These are phyloP conservation scores for Drosophila paranaensis DNA, from an alignment of 2,888 invertebrate genomes.

Conservation along the genomic window DNA sequence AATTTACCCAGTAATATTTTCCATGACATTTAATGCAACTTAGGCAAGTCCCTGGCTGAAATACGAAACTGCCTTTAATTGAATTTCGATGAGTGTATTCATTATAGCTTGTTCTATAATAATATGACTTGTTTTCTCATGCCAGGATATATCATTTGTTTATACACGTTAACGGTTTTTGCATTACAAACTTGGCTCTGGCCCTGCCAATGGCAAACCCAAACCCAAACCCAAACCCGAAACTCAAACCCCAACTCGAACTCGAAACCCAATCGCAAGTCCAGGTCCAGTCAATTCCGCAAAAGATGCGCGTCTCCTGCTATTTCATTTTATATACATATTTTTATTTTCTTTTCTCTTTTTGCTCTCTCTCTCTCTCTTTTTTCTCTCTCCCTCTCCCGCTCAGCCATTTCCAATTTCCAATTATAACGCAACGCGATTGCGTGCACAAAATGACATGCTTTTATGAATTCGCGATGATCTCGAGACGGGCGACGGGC, in stretches of 20 bases:
- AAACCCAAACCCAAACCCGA: too few species aligned
- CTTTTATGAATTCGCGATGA: slow-evolving; percentile 71
- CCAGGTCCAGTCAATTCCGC: slow-evolving; percentile 12
- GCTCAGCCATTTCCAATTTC: slow-evolving; percentile 70
- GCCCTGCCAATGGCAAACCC: too few species aligned
- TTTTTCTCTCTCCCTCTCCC: neutral
- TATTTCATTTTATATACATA: slow-evolving; percentile 12
- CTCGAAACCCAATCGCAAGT: neutral
- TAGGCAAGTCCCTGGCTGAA: too few species aligned
- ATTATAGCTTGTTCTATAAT: too few species aligned
- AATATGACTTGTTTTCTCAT: too few species aligned
- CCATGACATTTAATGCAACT: too few species aligned
- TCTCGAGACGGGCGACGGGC: slow-evolving; percentile 30
- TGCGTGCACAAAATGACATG: slow-evolving; percentile 79
- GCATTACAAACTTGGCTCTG: too few species aligned
- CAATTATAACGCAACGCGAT: slow-evolving; percentile 75
- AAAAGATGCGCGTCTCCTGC: slow-evolving; percentile 23
- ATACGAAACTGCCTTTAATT: too few species aligned
- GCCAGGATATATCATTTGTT: neutral
- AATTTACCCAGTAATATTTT: too few species aligned
- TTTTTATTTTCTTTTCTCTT: neutral
- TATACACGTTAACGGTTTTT: neutral
- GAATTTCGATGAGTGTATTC: too few species aligned
- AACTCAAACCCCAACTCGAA: neutral
- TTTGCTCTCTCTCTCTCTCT: neutral